Percentiles rank a stretch among this genome's conserved stretches.
These are phyloP conservation scores for Ceramica pisi DNA, from an alignment of 2,888 invertebrate genomes.

Conservation along the genomic window DNA sequence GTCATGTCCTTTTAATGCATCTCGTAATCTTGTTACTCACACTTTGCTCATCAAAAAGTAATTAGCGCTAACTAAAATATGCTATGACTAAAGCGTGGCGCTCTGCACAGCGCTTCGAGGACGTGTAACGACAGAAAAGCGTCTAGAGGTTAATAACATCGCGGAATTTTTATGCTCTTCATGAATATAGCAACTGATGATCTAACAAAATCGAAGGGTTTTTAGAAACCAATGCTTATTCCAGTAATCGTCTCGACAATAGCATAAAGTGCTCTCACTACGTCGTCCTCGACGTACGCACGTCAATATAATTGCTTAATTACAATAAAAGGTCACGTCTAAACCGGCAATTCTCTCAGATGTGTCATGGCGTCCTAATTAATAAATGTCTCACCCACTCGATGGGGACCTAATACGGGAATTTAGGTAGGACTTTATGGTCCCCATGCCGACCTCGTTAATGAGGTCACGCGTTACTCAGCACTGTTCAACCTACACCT, in stretches of 20 bases:
- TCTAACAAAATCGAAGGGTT: neutral
- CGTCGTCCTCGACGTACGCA: too few relatives aligned
- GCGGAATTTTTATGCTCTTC: slow-evolving; percentile 17
- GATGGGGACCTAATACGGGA: slow-evolving; percentile 70
- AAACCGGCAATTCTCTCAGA: slow-evolving; percentile 49
- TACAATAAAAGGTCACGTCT: slow-evolving; percentile 54
- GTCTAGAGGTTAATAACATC: slow-evolving; percentile 48
- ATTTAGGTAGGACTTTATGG: slow-evolving; percentile 74
- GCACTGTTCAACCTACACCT: slow-evolving; percentile 35
- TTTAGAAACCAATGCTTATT: too few relatives aligned
- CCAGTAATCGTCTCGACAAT: neutral
- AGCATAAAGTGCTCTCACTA: slow-evolving; percentile 20
- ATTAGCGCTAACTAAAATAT: slow-evolving; percentile 81
- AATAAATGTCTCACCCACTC: slow-evolving; percentile 70
- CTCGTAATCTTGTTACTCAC: slow-evolving; percentile 78
- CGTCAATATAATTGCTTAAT: slow-evolving; percentile 56
- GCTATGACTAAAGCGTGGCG: slow-evolving; percentile 72
- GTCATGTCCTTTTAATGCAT: slow-evolving; percentile 75
- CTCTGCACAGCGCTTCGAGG: slow-evolving; percentile 55
- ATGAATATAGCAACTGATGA: neutral
- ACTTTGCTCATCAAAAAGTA: slow-evolving; percentile 85
- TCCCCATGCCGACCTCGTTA: slow-evolving; percentile 71
- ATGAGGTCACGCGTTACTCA: slow-evolving; percentile 73
- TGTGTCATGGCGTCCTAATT: slow-evolving; percentile 70
- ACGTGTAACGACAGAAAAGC: slow-evolving; percentile 38